Base-by-base conservation (phyloP, 1,140 invertebrate genomes). In the Zaprionus ghesquierei region DNA sequence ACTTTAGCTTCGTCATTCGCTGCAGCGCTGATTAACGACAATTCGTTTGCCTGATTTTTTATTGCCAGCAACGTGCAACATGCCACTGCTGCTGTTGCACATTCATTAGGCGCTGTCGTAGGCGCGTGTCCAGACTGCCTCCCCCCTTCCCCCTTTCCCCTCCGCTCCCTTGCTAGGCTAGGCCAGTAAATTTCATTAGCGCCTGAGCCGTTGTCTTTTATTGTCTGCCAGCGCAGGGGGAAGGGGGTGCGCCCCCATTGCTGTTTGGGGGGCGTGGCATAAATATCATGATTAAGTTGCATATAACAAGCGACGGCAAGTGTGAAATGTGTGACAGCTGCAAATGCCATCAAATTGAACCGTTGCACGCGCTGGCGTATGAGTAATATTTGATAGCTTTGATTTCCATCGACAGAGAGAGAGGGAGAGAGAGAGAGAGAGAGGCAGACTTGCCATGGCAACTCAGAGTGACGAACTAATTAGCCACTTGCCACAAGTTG, bases 41-140 rank as follows among this genome's bases (percentile, higher is more conserved):
- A 87, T 87, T 87, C 84, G 84, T 89, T 87, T 87, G 84, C 76
- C 84, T 89, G 84, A 87, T 87, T 89, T 87, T 87, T 87, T 87
- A 87, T 87, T 87, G 66, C 82, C 65, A 35, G 27, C 49, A 33
- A 61, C 13, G 18, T 33, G 35, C 44, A 22, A 38, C 38, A 56
- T 55, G 59, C 12, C 49, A 13, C 15, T 59, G 69, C 18, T 55
- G 71, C 64, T 70, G 70, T 61, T 69, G 77, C 78, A 81, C 81
- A 86, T 86, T 86, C 81, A 86, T 86, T 86, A 86, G 81, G 62
- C 75, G 63, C 74, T 85, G 81, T 85, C 82, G 82, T 86, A 85
- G 82, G 81, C 81, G 81, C 81, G 81, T 85, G 81, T 61, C 56
- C 55, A 46, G 62, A 53, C 44, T 44, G 31, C 31, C 13, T 13